Evolutionary conservation across 2,113 vertebrate genomes (phyloP).

Genomic region (Hippolais icterina): DNA sequence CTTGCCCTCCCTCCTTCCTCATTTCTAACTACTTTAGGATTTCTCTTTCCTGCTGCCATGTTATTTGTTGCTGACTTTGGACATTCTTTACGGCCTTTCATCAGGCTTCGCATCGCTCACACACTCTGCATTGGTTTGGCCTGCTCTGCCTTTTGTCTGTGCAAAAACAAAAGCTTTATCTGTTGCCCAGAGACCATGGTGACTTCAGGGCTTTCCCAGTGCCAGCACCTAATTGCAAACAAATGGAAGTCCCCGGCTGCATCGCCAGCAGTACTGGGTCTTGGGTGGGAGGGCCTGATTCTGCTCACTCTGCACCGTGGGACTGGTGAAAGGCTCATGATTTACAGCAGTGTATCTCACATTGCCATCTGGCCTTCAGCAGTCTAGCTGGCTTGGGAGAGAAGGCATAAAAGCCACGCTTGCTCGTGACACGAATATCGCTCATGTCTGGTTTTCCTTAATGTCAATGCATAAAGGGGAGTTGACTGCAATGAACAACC

Average conservation of each 20-base stretch:
- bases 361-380: conserved; percentile 16
- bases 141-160: conserved; percentile 35
- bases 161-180: conserved; percentile 40
- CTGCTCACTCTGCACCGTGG: not conserved
- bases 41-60: conserved; percentile 18
- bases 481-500: not conserved
- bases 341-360: not conserved
- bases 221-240: conserved; percentile 58
- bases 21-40: not conserved
- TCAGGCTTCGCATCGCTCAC: not conserved
- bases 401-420: not conserved
- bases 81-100: conserved; percentile 36
- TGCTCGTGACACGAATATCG: not conserved
- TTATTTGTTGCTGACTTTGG: conserved; percentile 56
- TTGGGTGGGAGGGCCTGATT: not conserved
- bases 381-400: not conserved
- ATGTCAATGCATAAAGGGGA: not conserved
- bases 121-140: conserved; percentile 19
- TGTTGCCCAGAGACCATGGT: conserved; percentile 33
- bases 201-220: conserved; percentile 38
- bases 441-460: not conserved
- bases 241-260: conserved; percentile 1
- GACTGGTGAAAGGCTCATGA: not conserved
- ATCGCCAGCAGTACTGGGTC: not conserved
- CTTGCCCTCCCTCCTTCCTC: not conserved